Evolutionary conservation across 2,113 vertebrate species (phyloP), one percentile per base, ranked within the genome.

Genomic region (Prietella phreatophila): DNA sequence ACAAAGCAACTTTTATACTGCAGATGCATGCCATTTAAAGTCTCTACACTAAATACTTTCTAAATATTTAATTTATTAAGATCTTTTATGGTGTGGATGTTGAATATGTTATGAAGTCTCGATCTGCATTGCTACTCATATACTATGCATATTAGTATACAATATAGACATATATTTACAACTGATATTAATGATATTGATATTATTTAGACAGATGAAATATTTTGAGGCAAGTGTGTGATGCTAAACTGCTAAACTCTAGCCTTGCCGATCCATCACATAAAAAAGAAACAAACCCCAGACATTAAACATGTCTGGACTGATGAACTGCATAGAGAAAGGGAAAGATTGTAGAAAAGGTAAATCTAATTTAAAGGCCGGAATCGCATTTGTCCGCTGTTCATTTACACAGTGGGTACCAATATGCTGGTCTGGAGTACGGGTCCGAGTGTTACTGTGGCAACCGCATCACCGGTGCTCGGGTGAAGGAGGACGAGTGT

Each of bases 361-460:
- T 8, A 13, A 1, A 33, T 80, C n/a, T 56, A 27, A n/a, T 85
- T 89, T 75, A 42, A 42, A 69, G 55, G 39, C 19, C 3, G 19
- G 50, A 82, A 69, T 87, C 63, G 22, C 47, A 83, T 88, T 83
- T 85, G 39, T 36, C 39, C 65, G 65, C 25, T 60, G 71, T 83
- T 89, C 19, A 61, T 91, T 83, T 55, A 67, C 61, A 63, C 95
- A 97, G 97, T 86, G 95, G 96, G 11, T 97, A 97, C 69, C 67
- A 87, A 82, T 97, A 95, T 0, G 96, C 97, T 0, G 96, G 97
- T 0, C 93, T 97, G 93, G 96, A 96, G 0, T 95, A 94, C 0
- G 97, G 97, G 15, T 93, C 97, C 0, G 97, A 97, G 92, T 97
- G 97, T 93, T 97, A 96, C 93, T 97, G 97, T 0, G 97, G 97